Evolutionary conservation across 2,113 vertebrate species (phyloP), one percentile per base, ranked within the genome.

Genomic region (Periophthalmus modestus): DNA sequence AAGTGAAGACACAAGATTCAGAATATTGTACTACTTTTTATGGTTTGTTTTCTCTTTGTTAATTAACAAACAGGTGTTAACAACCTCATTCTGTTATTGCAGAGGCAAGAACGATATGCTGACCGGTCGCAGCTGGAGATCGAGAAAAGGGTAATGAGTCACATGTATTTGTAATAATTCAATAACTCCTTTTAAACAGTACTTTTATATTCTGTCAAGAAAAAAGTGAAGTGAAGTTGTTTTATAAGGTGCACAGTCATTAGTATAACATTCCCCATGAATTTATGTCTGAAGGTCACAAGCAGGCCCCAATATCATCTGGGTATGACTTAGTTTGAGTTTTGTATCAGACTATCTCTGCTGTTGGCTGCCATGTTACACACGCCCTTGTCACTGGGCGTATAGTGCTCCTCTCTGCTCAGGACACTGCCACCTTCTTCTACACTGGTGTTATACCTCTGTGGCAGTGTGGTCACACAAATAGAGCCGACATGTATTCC

Each of bases 281-380:
- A 79, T 98, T 97, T 98, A 92, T 98, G 95, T 98, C 96, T 97
- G 93, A 98, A 98, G 97, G 96, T 98, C 93, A 93, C 95, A 93
- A 95, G 95, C 96, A 97, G 95, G 94, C 95, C 95, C 96, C 95
- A 95, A 86, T 97, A 94, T 95, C 96, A 93, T 84, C 95, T 94
- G 94, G 93, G 96, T 97, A 96, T 98, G 95, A 96, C 94, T 92
- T 94, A 92, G 94, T 92, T 93, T 91, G 82, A 95, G 89, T 95
- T 90, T 93, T 92, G 94, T 93, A 33, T 62, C 28, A 90, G 87
- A 92, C 93, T 93, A 79, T 91, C 66, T 93, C 89, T 94, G 94
- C 95, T 96, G 95, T 93, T 96, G 95, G 93, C 96, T 95, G 89
- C 93, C 89, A 70, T 85, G 34, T 91, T 85, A 87, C 91, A 82